phyloP scores from a whole-genome alignment of 2,797 vertebrate genomes.

The Sebastiscus tertius region DNA sequence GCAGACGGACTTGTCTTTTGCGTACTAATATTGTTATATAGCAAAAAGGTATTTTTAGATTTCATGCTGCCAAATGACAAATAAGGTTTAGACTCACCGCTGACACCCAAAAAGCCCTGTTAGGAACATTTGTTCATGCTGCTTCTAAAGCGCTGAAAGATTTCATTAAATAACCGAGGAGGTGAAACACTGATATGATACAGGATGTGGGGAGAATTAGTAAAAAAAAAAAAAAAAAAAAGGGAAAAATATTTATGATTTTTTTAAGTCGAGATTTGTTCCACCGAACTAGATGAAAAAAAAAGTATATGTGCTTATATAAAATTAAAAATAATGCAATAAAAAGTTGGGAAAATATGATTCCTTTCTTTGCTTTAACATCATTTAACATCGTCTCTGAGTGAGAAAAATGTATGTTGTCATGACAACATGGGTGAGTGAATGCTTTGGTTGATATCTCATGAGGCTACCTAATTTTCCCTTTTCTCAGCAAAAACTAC shows the following conservation, averaged over 20 bases:
- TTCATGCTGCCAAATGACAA: constrained; percentile 55
- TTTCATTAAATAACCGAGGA: constrained; percentile 6
- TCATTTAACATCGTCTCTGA: constrained; percentile 12
- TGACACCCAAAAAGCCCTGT: constrained; percentile 45
- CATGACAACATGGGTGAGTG: constrained; percentile 37
- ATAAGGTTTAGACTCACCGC: constrained; percentile 45
- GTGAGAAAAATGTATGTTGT: constrained; percentile 28
- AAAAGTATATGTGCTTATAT: not conserved
- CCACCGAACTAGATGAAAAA: not conserved
- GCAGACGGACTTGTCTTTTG: constrained; percentile 69
- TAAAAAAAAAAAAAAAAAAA: not conserved
- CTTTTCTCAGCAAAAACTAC: constrained; percentile 63
- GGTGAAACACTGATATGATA: constrained; percentile 26
- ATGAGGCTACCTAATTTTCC: constrained; percentile 59
- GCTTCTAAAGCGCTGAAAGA: constrained; percentile 36
- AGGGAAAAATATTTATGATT: not conserved
- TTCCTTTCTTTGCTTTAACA: constrained; percentile 21
- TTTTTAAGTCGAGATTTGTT: not conserved
- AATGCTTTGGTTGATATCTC: constrained; percentile 77
- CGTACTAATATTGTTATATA: constrained; percentile 47
- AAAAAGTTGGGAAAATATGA: constrained; percentile 25
- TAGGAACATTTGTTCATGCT: constrained; percentile 29
- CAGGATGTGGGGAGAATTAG: not conserved
- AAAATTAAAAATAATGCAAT: constrained; percentile 16
- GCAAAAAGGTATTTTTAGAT: constrained; percentile 54